Conservation (phyloP, 1,140 invertebrate species). For the Oncopeltus fasciatus region DNA sequence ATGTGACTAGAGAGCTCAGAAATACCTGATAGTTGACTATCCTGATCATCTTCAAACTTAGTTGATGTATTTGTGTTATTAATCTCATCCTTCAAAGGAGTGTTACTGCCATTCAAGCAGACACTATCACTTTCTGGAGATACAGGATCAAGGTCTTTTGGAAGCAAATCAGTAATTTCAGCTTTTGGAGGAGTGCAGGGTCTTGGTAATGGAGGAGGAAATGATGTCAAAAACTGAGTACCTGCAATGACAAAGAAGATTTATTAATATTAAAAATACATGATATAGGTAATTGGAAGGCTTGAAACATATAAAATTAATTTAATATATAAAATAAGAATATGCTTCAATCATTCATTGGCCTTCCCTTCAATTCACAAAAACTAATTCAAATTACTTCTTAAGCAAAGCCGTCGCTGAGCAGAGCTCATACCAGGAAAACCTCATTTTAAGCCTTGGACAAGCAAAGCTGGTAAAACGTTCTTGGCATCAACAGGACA, state of each 20-base stretch:
- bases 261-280: too few relatives aligned
- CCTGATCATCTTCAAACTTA: slow-evolving; percentile 31
- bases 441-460: too few relatives aligned
- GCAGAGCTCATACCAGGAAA: too few relatives aligned
- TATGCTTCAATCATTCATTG: too few relatives aligned
- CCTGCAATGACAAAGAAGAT: background rate
- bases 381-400: too few relatives aligned
- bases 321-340: too few relatives aligned
- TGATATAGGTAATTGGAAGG: too few relatives aligned
- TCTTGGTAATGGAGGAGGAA: background rate
- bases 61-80: slow-evolving; percentile 31
- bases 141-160: slow-evolving; percentile 59
- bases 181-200: background rate
- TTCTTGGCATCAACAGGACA: too few relatives aligned
- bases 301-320: too few relatives aligned
- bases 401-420: too few relatives aligned
- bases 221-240: background rate
- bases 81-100: slow-evolving; percentile 15
- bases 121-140: slow-evolving; percentile 55
- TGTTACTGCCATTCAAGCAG: slow-evolving; percentile 16
- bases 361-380: too few relatives aligned
- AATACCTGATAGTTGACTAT: slow-evolving; percentile 42
- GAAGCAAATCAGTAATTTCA: slow-evolving; percentile 36
- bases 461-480: too few relatives aligned
- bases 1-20: slow-evolving; percentile 39